Evolutionary conservation across 2,797 vertebrate species (phyloP).

Genomic region (Carapus acus): DNA sequence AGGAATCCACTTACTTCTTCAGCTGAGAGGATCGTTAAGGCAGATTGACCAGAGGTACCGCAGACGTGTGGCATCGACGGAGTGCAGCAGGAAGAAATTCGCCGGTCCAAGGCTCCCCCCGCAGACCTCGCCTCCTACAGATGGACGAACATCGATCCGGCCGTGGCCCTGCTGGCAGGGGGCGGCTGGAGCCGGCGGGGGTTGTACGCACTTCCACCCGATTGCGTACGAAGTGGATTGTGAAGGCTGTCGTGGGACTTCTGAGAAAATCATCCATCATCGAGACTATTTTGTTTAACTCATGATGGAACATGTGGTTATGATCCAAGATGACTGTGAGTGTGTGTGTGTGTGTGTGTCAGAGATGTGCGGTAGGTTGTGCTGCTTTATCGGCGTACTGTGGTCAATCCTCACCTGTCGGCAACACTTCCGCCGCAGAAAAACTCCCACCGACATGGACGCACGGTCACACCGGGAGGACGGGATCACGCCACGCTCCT

Average conservation of each 20-base stretch:
- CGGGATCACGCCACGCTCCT: constrained; percentile 19
- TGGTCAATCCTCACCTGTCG: constrained; percentile 8
- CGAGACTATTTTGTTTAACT: constrained; percentile 23
- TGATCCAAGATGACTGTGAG: constrained; percentile 4
- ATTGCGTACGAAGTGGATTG: constrained; percentile 38
- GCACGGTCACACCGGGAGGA: not conserved
- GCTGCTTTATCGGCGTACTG: constrained; percentile 1
- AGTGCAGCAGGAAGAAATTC: constrained; percentile 31
- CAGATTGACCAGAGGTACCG: constrained; percentile 24
- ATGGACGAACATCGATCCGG: constrained; percentile 54
- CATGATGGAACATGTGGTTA: constrained; percentile 13
- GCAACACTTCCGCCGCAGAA: constrained; percentile 19
- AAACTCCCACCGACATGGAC: constrained; percentile 17
- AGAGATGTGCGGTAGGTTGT: not conserved
- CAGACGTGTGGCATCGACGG: constrained; percentile 56
- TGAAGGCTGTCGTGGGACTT: constrained; percentile 28
- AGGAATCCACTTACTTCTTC: constrained; percentile 92
- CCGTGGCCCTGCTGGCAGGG: constrained; percentile 18
- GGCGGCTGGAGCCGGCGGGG: constrained; percentile 25
- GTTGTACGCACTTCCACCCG: constrained; percentile 13
- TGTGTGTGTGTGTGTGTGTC: constrained; percentile 2
- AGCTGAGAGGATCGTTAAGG: constrained; percentile 73
- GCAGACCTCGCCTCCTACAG: constrained; percentile 33
- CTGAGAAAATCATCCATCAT: constrained; percentile 29
- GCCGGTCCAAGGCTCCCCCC: constrained; percentile 12